Percentiles rank a stretch among this genome's conserved stretches.
These are phyloP conservation scores for Raillietiella orientalis DNA, from an alignment of 2,888 invertebrate genomes.

Conservation along the genomic window DNA sequence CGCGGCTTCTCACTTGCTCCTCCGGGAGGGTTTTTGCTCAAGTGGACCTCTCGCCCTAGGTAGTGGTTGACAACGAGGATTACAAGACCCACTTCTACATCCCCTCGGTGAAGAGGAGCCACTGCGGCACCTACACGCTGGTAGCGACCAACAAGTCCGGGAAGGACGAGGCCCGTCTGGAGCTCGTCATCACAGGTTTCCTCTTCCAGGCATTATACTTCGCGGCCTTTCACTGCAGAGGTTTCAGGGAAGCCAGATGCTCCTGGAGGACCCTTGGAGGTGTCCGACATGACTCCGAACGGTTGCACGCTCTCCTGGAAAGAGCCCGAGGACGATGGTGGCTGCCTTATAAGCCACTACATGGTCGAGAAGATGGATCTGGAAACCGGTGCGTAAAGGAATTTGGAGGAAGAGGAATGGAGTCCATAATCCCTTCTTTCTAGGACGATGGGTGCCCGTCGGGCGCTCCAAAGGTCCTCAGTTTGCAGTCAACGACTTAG, in stretches of 20 bases:
- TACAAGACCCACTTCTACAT: constrained; percentile 62
- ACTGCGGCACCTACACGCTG: constrained; percentile 62
- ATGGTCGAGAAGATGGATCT: constrained; percentile 69
- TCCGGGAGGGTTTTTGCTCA: no score
- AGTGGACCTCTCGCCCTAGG: no score
- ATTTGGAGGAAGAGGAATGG: no score
- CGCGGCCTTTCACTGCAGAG: no score
- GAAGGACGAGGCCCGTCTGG: constrained; percentile 57
- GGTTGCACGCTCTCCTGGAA: constrained; percentile 61
- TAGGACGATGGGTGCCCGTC: constrained; percentile 67
- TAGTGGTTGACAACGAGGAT: constrained; percentile 50
- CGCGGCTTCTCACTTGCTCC: no score
- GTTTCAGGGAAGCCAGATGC: no score
- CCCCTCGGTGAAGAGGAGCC: constrained; percentile 51
- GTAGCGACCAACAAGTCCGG: constrained; percentile 58
- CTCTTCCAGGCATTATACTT: background rate
- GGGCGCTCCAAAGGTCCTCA: constrained; percentile 50
- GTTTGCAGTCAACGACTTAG: constrained; percentile 57
- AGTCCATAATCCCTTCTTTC: no score
- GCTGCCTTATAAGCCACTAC: constrained; percentile 68
- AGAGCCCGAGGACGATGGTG: constrained; percentile 67
- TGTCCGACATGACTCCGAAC: constrained; percentile 55
- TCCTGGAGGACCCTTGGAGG: constrained; percentile 53
- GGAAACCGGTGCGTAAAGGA: constrained; percentile 56
- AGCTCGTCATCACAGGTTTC: constrained; percentile 61